Conservation (phyloP, 1,140 invertebrate genomes). For the Goniozus legneri region DNA sequence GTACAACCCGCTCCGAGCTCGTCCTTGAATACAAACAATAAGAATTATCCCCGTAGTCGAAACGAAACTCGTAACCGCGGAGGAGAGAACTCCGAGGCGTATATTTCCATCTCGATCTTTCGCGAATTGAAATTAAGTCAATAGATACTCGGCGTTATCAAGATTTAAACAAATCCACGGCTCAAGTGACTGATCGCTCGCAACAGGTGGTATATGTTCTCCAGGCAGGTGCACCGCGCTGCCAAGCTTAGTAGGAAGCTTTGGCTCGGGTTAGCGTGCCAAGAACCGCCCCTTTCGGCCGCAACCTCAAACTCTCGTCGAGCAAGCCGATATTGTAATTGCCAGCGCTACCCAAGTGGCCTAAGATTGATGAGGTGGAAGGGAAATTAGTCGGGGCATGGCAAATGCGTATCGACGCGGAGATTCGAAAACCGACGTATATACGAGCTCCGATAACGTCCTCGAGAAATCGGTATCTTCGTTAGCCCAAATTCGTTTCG, state of each 20-base stretch:
- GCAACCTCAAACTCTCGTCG: slow-evolving; percentile 48
- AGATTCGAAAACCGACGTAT: slow-evolving; percentile 35
- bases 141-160: slow-evolving; percentile 36
- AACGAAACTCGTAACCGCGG: slow-evolving; percentile 9
- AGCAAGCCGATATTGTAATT: slow-evolving; percentile 55
- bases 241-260: slow-evolving; percentile 26
- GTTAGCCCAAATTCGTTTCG: no score
- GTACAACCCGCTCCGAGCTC: no score
- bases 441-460: no score
- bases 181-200: slow-evolving; percentile 46
- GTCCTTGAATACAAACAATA: background rate
- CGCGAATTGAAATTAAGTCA: slow-evolving; percentile 34
- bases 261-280: slow-evolving; percentile 42
- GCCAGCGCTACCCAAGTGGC: slow-evolving; percentile 43
- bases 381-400: slow-evolving; percentile 41
- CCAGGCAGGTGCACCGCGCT: slow-evolving; percentile 37
- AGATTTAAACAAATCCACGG: slow-evolving; percentile 44
- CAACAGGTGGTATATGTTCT: slow-evolving; percentile 50
- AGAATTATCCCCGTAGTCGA: background rate
- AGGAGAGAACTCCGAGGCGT: background rate
- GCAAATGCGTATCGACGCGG: slow-evolving; percentile 36
- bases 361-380: slow-evolving; percentile 53
- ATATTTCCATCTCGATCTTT: no score
- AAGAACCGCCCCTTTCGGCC: slow-evolving; percentile 42
- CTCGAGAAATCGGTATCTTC: no score